A percentile compares a stretch with the other conserved stretches of the same genome.
Conservation (phyloP, 2,113 vertebrate genomes). For the Alosa alosa region DNA sequence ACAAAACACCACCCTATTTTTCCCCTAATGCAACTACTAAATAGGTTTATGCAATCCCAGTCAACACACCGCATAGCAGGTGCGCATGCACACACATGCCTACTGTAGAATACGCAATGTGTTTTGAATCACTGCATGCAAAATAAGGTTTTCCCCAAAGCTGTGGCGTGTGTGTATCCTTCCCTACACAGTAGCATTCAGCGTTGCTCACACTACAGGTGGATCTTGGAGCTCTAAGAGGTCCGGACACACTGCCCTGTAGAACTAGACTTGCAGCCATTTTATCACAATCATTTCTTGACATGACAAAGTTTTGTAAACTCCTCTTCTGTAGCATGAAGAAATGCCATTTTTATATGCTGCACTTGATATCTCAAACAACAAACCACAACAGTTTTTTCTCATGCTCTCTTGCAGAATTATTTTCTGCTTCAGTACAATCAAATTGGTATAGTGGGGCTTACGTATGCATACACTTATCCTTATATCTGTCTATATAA, state of each 20-base stretch:
- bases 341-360: neutral
- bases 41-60: neutral
- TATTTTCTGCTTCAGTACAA: no score
- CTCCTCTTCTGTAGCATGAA: no score
- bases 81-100: neutral
- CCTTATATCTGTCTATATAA: neutral
- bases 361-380: neutral
- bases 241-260: neutral
- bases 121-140: neutral
- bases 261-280: neutral
- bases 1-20: no score
- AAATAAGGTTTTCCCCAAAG: slow-evolving; percentile 13
- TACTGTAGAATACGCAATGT: neutral
- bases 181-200: no score
- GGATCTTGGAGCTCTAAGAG: neutral
- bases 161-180: neutral
- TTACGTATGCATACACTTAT: no score
- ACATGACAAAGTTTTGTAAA: neutral
- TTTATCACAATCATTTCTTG: neutral
- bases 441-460: no score
- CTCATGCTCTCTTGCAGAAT: no score
- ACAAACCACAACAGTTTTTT: no score
- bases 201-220: neutral
- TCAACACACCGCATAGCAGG: neutral
- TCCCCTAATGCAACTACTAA: neutral